Evolutionary conservation across 2,113 vertebrate species (phyloP).

Genomic region (Uria lomvia): DNA sequence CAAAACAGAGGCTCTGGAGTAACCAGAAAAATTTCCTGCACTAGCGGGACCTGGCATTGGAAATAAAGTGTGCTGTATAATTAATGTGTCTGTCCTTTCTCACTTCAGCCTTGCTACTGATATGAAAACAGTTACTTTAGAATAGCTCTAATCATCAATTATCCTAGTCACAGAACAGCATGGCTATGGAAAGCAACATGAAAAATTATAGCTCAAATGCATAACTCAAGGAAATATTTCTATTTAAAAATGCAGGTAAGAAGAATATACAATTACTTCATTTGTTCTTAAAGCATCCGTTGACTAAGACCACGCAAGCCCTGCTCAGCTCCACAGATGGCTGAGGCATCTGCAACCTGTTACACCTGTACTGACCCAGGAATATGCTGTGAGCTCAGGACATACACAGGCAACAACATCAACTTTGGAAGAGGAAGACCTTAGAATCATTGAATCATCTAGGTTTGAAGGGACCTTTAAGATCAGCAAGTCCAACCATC

Average conservation of each 20-base stretch:
- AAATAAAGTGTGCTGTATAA: constrained; percentile 2
- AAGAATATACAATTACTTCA: not conserved
- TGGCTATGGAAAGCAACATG: constrained; percentile 22
- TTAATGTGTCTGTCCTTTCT: constrained; percentile 2
- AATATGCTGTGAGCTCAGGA: not conserved
- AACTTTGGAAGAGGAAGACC: not conserved
- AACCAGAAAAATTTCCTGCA: not conserved
- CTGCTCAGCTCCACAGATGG: not conserved
- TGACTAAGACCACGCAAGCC: not conserved
- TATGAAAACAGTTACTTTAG: constrained; percentile 41
- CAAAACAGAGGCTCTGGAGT: constrained; percentile 2
- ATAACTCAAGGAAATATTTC: constrained; percentile 1
- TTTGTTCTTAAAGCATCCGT: not conserved
- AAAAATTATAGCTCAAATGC: constrained; percentile 22
- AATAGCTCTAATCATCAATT: constrained; percentile 19
- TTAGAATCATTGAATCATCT: not conserved
- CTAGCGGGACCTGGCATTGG: not conserved
- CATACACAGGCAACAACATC: not conserved
- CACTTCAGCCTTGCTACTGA: not conserved
- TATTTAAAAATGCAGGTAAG: not conserved
- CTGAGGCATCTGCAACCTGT: not conserved
- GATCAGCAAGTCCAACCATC: not conserved
- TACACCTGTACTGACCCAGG: not conserved
- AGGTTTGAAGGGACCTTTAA: not conserved
- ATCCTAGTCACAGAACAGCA: not conserved